Base-by-base conservation (phyloP, 2,888 invertebrate genomes). In the Patella depressa region DNA sequence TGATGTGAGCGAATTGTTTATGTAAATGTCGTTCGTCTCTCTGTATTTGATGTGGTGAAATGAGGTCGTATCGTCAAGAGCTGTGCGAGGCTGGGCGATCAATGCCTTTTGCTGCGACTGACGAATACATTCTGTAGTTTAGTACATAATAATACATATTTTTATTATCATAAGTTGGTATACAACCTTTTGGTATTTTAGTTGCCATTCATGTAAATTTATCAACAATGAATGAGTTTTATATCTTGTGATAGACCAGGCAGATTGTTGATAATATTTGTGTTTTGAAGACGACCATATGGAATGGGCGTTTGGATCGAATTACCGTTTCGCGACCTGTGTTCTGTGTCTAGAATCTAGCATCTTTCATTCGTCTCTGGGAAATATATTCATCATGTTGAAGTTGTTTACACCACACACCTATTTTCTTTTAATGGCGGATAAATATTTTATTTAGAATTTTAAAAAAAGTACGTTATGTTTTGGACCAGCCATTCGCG, bases 181-280 rank as follows among this genome's bases (percentile, higher is more conserved):
- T 65, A n/a, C 14, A 65, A 65, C 65, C 65, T 65, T 65, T 65
- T 3, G 65, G 65, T 65, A 65, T 65, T 65, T 45, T 65, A 24
- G 65, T 19, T 24, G 24, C 65, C 19, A 65, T 65, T 65, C 24
- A 24, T 65, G 24, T 24, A 19, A 65, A 65, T 65, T 65, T 19
- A 65, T 65, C 65, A 65, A 65, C 65, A 65, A 24, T 24, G 45
- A 45, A 45, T 45, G 45, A 9, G 45, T 45, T 45, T 45, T 45
- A 45, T 45, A 45, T 45, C 45, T 45, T 45, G 45, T 45, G 45
- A 45, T 45, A 45, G 45, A 45, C 45, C 45, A 45, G 45, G 45
- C 45, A 9, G 59, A 59, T 12, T 65, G 24, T 24, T 14, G 65
- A 19, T 65, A 65, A 24, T 19, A 65, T 24, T 24, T 65, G 14